A percentile compares a stretch with the other conserved stretches of the same genome.
These are phyloP conservation scores for Spheniscus mendiculus DNA, from an alignment of 2,113 vertebrate species.

Conservation along the genomic window DNA sequence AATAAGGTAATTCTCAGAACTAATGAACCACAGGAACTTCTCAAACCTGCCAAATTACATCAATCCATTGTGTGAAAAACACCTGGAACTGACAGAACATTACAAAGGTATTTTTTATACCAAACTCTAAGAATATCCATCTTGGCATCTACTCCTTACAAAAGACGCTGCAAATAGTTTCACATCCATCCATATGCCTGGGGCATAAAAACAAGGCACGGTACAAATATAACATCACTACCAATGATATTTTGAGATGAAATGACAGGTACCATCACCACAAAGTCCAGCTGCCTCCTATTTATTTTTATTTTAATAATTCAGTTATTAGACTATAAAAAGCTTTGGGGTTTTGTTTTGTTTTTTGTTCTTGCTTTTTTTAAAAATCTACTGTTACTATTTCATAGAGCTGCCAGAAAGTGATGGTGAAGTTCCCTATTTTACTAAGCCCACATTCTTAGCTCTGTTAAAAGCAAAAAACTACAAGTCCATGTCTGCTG, in stretches of 20 bases:
- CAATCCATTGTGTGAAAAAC: background rate
- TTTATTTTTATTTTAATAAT: background rate
- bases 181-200: background rate
- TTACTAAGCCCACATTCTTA: background rate
- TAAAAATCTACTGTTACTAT: background rate
- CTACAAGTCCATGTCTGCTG: background rate
- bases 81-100: background rate
- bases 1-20: slow-evolving; percentile 95
- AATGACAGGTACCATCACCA: background rate
- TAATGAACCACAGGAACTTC: slow-evolving; percentile 99
- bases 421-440: background rate
- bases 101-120: background rate
- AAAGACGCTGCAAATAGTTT: background rate
- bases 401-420: background rate
- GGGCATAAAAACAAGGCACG: background rate
- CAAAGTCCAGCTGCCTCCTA: background rate
- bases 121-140: background rate
- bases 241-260: background rate
- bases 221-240: background rate
- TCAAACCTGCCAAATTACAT: slow-evolving; percentile 89
- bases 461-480: background rate
- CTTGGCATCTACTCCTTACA: background rate
- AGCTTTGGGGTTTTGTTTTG: background rate
- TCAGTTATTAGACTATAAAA: background rate
- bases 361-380: background rate